Conservation (phyloP, 1,140 invertebrate species). For the Aphis gossypii region DNA sequence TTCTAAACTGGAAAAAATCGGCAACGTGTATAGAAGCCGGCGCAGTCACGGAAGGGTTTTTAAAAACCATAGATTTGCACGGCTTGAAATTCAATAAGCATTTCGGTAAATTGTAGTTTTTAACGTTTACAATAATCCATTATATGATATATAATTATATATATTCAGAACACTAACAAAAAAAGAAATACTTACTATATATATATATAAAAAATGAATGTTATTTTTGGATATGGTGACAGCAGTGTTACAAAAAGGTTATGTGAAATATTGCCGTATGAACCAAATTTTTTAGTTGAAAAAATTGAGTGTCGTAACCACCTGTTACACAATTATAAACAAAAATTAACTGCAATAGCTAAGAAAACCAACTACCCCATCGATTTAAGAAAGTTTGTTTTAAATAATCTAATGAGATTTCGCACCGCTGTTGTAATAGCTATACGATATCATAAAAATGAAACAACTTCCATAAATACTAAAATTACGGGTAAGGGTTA, state of each 20-base stretch:
- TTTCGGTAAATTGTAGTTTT: neutral
- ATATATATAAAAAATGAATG: too few species aligned
- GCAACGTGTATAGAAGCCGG: conserved; percentile 62
- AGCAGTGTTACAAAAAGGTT: neutral
- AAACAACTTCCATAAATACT: neutral
- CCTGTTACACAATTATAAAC: neutral
- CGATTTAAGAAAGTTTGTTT: neutral
- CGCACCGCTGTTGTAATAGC: neutral
- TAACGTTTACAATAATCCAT: too few species aligned
- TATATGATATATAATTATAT: neutral
- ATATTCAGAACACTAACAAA: neutral
- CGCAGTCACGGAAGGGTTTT: conserved; percentile 62
- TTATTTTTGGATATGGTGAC: neutral
- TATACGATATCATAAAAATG: neutral
- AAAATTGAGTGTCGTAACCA: neutral
- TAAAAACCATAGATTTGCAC: conserved; percentile 60
- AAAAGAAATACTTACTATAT: too few species aligned
- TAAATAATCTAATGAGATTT: neutral
- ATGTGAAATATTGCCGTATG: neutral
- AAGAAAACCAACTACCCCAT: neutral
- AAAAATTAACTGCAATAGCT: neutral
- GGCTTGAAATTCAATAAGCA: conserved; percentile 1
- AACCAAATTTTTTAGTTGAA: neutral
- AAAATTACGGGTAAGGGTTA: neutral
- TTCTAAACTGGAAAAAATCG: conserved; percentile 62